A percentile compares a stretch with the other conserved stretches of the same genome.
Conservation (phyloP, 2,797 vertebrate species). For the Odontamblyopus lacepedii region DNA sequence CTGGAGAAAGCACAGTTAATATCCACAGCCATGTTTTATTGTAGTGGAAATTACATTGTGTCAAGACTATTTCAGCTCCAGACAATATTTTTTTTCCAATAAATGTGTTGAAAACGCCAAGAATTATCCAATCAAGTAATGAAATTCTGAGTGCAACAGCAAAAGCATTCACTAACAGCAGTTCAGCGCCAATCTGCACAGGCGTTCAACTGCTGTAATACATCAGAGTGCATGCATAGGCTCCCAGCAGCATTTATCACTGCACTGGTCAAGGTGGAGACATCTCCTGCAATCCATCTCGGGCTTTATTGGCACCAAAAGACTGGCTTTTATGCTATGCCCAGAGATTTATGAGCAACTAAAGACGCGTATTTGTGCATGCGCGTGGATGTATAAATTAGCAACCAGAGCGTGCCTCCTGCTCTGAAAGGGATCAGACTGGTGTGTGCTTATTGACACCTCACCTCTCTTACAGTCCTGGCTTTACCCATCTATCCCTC, state of each 20-base stretch:
- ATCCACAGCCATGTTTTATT: constrained; percentile 1
- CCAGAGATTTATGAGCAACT: constrained; percentile 65
- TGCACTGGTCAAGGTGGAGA: constrained; percentile 69
- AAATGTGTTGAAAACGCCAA: constrained; percentile 33
- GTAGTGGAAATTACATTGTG: constrained; percentile 7
- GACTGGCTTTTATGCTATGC: constrained; percentile 65
- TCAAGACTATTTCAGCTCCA: constrained; percentile 7
- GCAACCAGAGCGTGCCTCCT: constrained; percentile 44
- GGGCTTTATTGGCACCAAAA: constrained; percentile 69
- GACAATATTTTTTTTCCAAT: constrained; percentile 6
- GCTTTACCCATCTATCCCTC: constrained; percentile 55
- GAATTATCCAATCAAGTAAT: constrained; percentile 27
- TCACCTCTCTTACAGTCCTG: constrained; percentile 49
- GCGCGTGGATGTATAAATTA: constrained; percentile 55
- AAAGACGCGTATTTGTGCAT: constrained; percentile 30
- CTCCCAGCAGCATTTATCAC: constrained; percentile 65
- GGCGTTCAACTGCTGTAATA: constrained; percentile 60
- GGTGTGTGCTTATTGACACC: constrained; percentile 74
- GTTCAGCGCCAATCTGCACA: constrained; percentile 45
- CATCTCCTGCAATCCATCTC: constrained; percentile 70
- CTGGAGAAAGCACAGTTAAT: not conserved
- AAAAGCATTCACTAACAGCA: constrained; percentile 36
- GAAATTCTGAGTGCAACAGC: constrained; percentile 36
- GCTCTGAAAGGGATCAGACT: constrained; percentile 58
- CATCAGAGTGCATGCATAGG: constrained; percentile 49